Percentiles rank a stretch among this genome's conserved stretches.
These are phyloP conservation scores for Bombus haemorrhoidalis DNA, from an alignment of 1,140 invertebrate genomes.

Conservation along the genomic window DNA sequence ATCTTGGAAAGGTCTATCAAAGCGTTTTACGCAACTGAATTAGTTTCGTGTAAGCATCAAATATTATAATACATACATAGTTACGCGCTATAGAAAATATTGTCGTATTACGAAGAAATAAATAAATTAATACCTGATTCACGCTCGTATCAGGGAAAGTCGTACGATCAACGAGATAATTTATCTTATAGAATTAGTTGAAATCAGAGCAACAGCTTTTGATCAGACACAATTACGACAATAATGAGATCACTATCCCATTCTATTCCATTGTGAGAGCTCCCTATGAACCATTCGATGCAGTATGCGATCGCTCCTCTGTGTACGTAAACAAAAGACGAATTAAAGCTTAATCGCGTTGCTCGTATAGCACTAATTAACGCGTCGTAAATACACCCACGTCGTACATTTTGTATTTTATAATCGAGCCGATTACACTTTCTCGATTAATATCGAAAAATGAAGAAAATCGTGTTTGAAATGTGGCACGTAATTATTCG, in stretches of 20 bases:
- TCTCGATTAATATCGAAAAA: too few species aligned
- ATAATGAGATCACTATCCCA: background rate
- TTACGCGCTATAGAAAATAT: background rate
- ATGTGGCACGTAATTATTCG: too few species aligned
- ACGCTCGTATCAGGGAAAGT: background rate
- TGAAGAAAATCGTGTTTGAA: too few species aligned
- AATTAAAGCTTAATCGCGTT: slow-evolving; percentile 16
- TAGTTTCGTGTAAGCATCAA: background rate
- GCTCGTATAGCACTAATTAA: background rate
- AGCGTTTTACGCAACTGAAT: background rate
- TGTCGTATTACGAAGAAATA: background rate
- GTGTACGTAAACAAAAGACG: slow-evolving; percentile 27
- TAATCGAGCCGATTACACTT: too few species aligned
- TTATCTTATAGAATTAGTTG: background rate
- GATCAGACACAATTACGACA: slow-evolving; percentile 13
- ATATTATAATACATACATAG: background rate
- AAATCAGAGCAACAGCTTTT: too few species aligned
- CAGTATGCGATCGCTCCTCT: background rate
- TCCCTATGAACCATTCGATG: background rate
- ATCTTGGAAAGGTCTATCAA: background rate
- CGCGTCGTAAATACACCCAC: too few species aligned
- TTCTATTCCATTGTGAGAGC: background rate
- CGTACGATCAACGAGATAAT: background rate
- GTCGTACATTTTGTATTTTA: too few species aligned
- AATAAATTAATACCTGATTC: background rate